Base-by-base conservation (phyloP, 2,113 vertebrate genomes). In the Hippopotamus amphibius region DNA sequence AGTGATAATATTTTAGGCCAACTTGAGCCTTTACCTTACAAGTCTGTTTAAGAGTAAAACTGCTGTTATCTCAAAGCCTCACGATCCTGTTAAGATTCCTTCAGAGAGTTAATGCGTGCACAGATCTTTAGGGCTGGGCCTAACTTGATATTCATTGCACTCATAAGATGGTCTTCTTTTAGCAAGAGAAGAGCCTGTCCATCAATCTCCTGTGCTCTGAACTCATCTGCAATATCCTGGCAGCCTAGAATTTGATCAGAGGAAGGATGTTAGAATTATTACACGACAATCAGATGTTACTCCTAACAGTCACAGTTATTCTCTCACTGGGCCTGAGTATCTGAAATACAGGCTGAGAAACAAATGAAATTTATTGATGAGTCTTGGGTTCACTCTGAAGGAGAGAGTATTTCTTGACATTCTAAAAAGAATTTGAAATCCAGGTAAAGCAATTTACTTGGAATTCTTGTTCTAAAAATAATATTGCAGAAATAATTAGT, bases 151-250 rank as follows among this genome's bases (percentile, higher is more conserved):
- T 99, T 99, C 99, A 99, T 99, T 98, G 99, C 99, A 98, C 99
- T 99, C 99, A 99, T 99, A 88, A 99, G 99, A 94, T 99, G 99
- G 98, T 99, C 99, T 98, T 99, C 99, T 71, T 99, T 99, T 93
- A 99, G 98, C 90, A 99, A 98, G 89, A 99, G 99, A 98, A 99
- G 99, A 88, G 99, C 99, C 97, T 99, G 99, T 84, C 99, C 99
- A 97, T 99, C 99, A 79, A 99, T 99, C 98, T 99, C 99, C 98
- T 99, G 99, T 97, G 99, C 98, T 98, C 99, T 98, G 98, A 99
- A 99, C 33, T 99, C 99, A 98, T 99, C 99, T 0, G 99, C 99
- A 37, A 99, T 99, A 96, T 99, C 99, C 59, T 99, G 98, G 98
- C 99, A 99, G 97, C 99, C 99, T 99, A 97, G 33, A 97, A 97